These are phyloP conservation scores for Cephus pulcher DNA, from an alignment of 2,888 invertebrate species.

Conservation along the genomic window DNA sequence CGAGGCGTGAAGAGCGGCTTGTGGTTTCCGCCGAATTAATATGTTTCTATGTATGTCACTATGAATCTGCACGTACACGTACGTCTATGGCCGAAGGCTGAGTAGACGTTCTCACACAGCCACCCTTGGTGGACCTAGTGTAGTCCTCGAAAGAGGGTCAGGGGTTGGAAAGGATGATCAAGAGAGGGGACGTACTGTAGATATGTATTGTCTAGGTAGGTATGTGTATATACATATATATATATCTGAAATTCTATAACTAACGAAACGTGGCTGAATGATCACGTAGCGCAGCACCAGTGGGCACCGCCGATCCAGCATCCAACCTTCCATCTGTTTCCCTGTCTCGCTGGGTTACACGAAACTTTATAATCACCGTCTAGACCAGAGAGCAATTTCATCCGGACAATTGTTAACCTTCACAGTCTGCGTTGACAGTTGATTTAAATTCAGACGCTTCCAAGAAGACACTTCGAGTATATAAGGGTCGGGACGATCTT, in stretches of 20 bases:
- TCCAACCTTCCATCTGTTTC: slow-evolving; percentile 23
- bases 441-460: background rate
- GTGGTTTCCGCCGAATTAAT: background rate
- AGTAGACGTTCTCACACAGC: background rate
- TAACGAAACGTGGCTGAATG: slow-evolving; percentile 27
- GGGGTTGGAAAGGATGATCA: no score
- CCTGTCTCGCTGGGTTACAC: slow-evolving; percentile 32
- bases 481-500: background rate
- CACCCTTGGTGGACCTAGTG: background rate
- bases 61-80: background rate
- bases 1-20: background rate
- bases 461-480: background rate
- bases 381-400: slow-evolving; percentile 25
- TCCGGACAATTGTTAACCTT: background rate
- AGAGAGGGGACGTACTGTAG: background rate
- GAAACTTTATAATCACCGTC: slow-evolving; percentile 42
- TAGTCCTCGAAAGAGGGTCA: background rate
- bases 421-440: background rate
- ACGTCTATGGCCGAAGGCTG: background rate
- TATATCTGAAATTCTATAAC: background rate
- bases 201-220: background rate
- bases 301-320: slow-evolving; percentile 19
- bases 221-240: no score
- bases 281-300: slow-evolving; percentile 35
- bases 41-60: background rate